phyloP scores from a whole-genome alignment of 2,888 invertebrate genomes.

The Ernsta delagoae region DNA sequence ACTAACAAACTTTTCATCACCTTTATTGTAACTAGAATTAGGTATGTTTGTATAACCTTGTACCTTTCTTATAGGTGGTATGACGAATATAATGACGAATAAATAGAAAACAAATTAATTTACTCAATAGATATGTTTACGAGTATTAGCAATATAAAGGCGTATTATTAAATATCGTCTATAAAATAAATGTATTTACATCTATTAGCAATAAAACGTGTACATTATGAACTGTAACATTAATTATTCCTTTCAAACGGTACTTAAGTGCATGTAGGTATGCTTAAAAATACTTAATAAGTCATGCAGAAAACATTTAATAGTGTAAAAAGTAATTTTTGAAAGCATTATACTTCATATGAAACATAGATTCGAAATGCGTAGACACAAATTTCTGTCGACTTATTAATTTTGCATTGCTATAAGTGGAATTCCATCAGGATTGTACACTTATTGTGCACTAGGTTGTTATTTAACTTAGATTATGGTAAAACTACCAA shows the following conservation, averaged over 20 bases:
- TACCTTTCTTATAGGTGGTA: no score
- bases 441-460: background rate
- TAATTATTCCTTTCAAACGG: slow-evolving; percentile 30
- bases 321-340: no score
- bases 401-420: no score
- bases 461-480: slow-evolving; percentile 9
- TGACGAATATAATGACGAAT: no score
- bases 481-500: slow-evolving; percentile 16
- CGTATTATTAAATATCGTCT: slow-evolving; percentile 20
- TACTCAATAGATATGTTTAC: slow-evolving; percentile 1
- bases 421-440: background rate
- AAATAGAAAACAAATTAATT: background rate
- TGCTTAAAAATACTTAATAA: slow-evolving; percentile 20
- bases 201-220: slow-evolving; percentile 31
- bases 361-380: no score
- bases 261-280: slow-evolving; percentile 8
- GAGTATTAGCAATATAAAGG: slow-evolving; percentile 15
- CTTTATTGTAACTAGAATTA: no score
- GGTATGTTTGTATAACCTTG: no score
- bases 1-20: no score
- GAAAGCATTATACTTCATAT: no score
- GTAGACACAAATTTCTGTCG: no score
- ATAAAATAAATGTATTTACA: slow-evolving; percentile 35
- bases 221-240: slow-evolving; percentile 29
- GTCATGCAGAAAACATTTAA: no score